phyloP scores from a whole-genome alignment of 2,113 vertebrate species.

The Gobiocypris rarus region DNA sequence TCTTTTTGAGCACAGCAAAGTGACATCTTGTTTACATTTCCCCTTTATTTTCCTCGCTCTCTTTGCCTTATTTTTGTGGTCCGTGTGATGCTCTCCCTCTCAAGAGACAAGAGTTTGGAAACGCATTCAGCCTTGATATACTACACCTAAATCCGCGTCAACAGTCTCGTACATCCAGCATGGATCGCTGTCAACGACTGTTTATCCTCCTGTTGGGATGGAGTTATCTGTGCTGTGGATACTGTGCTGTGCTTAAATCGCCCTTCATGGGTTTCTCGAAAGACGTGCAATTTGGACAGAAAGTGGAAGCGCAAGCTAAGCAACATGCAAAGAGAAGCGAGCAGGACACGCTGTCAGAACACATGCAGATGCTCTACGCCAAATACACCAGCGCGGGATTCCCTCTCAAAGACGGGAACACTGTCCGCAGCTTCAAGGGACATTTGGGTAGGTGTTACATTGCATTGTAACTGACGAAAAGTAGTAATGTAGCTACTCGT shows the following conservation, averaged over 20 bases:
- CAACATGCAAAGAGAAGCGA: conserved; percentile 52
- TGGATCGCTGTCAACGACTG: conserved; percentile 73
- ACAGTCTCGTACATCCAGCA: conserved; percentile 56
- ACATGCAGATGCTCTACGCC: conserved; percentile 91
- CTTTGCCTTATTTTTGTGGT: conserved; percentile 27
- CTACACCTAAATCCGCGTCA: conserved; percentile 29
- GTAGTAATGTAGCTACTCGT: not conserved
- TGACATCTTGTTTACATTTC: not conserved
- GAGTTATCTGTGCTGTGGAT: conserved; percentile 76
- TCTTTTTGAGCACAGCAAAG: conserved; percentile 3
- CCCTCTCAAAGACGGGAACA: conserved; percentile 84
- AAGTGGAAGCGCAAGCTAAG: conserved; percentile 38
- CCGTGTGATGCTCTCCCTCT: conserved; percentile 65
- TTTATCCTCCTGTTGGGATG: conserved; percentile 79
- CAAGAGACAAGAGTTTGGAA: conserved; percentile 60
- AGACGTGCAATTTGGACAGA: conserved; percentile 61
- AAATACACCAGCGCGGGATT: conserved; percentile 80
- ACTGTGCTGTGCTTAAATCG: conserved; percentile 70
- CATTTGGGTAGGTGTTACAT: conserved; percentile 74
- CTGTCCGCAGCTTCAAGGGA: conserved; percentile 86
- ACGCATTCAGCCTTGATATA: conserved; percentile 25
- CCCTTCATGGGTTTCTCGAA: conserved; percentile 59
- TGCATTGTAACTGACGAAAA: not conserved
- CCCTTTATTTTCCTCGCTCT: not conserved
- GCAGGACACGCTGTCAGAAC: conserved; percentile 85